Evolutionary conservation across 2,888 invertebrate genomes (phyloP), one percentile per base, ranked within the genome.

Genomic region (Cheilosia scutellata): DNA sequence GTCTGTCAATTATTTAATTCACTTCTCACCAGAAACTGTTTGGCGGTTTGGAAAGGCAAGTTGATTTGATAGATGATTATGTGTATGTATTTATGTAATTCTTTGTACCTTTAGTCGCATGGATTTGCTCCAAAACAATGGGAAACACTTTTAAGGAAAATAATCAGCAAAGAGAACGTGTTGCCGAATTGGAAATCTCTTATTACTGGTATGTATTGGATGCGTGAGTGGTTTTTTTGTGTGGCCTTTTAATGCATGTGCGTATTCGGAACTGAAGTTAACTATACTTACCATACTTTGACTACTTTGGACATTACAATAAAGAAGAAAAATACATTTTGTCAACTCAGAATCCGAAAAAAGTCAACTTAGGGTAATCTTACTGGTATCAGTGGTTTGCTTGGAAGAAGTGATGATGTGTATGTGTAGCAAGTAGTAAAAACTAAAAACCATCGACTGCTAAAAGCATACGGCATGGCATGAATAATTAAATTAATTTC

Each of bases 21-120:
- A 94, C 40, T 93, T 93, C 74, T 94, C 94, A 87, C 95, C 95
- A 0, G 94, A 94, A 87, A 94, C 94, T 89, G 90, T 95, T 37
- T 91, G 95, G 87, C 94, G 95, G 75, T 95, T 95, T 90, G 95
- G 95, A 58, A 95, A 95, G 93, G 95, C 95, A 90, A 90, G 86
- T 57, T 37, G 3, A 25, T 4, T 20, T 2, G 5, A 6, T 4
- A 4, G n/a, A 60, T 44, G 44, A 42, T 42, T 13, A 0, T 0
- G 31, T 37, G 6, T 7, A 29, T 33, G 29, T 53, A 29, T 60
- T 31, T 16, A 20, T 55, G 31, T 20, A 49, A 7, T 47, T 79
- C 40, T 77, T 65, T 31, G 53, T 63, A 2, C 55, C 71, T 82
- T 27, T 40, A 92, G 92, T 91, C 91, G 0, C 92, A 92, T 71